phyloP scores from a whole-genome alignment of 2,888 invertebrate genomes.

The Eristalis pertinax region DNA sequence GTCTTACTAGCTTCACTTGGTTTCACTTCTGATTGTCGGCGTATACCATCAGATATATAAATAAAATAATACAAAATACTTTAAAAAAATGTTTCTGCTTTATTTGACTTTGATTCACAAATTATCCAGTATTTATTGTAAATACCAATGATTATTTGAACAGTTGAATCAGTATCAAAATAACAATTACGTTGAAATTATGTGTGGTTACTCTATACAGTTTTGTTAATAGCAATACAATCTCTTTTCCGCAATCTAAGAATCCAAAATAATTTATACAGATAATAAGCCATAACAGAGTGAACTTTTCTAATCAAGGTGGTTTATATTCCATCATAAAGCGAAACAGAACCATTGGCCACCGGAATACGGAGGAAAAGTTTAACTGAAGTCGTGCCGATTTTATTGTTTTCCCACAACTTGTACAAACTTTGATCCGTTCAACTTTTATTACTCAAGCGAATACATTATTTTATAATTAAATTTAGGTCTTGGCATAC shows the following conservation, averaged over 20 bases:
- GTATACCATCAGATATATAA: too few relatives aligned
- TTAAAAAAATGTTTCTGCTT: too few relatives aligned
- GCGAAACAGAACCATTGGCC: conserved; percentile 20
- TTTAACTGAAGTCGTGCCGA: conserved; percentile 43
- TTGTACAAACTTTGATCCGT: conserved; percentile 55
- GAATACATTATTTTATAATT: conserved; percentile 23
- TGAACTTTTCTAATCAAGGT: conserved; percentile 70
- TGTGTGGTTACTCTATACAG: conserved; percentile 37
- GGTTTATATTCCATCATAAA: conserved; percentile 47
- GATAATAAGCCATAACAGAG: conserved; percentile 63
- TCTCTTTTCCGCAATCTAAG: conserved; percentile 39
- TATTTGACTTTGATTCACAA: too few relatives aligned
- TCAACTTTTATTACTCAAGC: conserved; percentile 43
- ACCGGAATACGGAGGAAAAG: conserved; percentile 17
- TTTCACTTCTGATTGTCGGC: too few relatives aligned
- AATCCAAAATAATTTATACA: conserved; percentile 61
- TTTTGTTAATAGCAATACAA: conserved; percentile 49
- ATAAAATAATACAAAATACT: neutral
- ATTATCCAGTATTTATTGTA: neutral
- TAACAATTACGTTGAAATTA: neutral
- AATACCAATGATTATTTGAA: neutral
- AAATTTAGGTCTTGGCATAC: neutral
- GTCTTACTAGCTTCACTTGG: too few relatives aligned
- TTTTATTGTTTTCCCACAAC: conserved; percentile 48
- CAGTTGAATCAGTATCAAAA: neutral